phyloP scores from a whole-genome alignment of 2,888 invertebrate species.

The Eupeodes latifasciatus region DNA sequence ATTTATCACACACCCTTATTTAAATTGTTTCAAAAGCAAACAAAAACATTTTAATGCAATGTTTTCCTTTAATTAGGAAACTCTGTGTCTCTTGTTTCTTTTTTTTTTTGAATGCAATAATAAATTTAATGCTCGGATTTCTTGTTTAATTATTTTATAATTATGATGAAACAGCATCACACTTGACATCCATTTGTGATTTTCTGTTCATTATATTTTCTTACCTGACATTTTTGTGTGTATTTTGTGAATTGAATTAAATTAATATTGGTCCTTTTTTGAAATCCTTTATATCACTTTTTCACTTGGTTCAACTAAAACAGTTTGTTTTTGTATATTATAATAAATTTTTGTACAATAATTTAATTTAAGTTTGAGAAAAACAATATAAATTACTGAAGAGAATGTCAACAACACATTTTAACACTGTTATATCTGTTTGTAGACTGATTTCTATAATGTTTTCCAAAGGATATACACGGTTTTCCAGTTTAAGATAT shows the following conservation, averaged over 20 bases:
- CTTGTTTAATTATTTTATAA: conserved; percentile 32
- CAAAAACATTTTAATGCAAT: conserved; percentile 42
- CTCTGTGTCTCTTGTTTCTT: neutral
- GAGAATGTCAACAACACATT: conserved; percentile 73
- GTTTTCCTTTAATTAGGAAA: conserved; percentile 42
- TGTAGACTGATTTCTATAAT: conserved; percentile 51
- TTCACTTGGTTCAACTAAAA: neutral
- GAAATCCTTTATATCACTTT: neutral
- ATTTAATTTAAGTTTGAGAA: conserved; percentile 22
- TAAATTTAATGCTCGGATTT: neutral
- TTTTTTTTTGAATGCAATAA: neutral
- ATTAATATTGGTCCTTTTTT: neutral
- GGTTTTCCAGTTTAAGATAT: conserved; percentile 46
- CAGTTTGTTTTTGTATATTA: neutral
- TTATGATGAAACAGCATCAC: conserved; percentile 25
- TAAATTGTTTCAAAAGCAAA: conserved; percentile 32
- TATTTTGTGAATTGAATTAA: neutral
- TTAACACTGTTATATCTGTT: conserved; percentile 53
- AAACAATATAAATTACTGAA: conserved; percentile 27
- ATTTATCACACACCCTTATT: conserved; percentile 59
- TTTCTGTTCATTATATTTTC: conserved; percentile 20
- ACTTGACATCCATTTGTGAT: conserved; percentile 12
- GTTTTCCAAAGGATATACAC: conserved; percentile 54
- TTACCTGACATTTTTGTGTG: conserved; percentile 68
- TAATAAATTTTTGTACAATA: neutral